Conservation (phyloP, 1,140 invertebrate species). For the Papilio glaucus region DNA sequence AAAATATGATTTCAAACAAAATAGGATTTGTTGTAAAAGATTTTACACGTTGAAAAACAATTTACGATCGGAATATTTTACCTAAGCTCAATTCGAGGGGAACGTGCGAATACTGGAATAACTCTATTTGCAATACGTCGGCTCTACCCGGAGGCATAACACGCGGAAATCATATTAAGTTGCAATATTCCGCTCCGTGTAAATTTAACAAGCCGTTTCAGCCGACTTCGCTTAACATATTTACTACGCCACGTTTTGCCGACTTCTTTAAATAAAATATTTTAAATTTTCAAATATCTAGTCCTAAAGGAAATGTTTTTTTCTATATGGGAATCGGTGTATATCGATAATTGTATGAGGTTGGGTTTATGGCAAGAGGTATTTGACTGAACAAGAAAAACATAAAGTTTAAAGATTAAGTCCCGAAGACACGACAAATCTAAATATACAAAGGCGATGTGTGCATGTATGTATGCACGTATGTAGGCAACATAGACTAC, state of each 20-base stretch:
- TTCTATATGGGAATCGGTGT: too few species aligned
- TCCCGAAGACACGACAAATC: too few species aligned
- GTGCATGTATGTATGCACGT: too few species aligned
- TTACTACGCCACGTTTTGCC: background rate
- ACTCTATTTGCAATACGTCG: conserved; percentile 23
- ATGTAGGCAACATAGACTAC: too few species aligned
- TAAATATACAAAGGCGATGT: too few species aligned
- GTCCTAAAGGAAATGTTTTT: too few species aligned
- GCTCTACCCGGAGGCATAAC: background rate
- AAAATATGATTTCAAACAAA: background rate
- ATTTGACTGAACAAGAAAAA: too few species aligned
- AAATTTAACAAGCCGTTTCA: background rate
- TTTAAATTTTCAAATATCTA: background rate
- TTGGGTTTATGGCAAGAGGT: too few species aligned
- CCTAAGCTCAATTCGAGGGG: conserved; percentile 16
- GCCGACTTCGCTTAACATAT: background rate
- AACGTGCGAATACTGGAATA: conserved; percentile 18
- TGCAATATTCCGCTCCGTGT: conserved; percentile 19
- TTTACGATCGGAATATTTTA: conserved; percentile 16
- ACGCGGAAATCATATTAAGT: conserved; percentile 10
- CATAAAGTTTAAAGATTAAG: too few species aligned
- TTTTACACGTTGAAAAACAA: conserved; percentile 5
- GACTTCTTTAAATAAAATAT: background rate
- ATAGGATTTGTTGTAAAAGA: background rate
- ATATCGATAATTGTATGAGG: too few species aligned